Conservation (phyloP, 2,797 vertebrate species). For the Sebastes ruberrimus region DNA sequence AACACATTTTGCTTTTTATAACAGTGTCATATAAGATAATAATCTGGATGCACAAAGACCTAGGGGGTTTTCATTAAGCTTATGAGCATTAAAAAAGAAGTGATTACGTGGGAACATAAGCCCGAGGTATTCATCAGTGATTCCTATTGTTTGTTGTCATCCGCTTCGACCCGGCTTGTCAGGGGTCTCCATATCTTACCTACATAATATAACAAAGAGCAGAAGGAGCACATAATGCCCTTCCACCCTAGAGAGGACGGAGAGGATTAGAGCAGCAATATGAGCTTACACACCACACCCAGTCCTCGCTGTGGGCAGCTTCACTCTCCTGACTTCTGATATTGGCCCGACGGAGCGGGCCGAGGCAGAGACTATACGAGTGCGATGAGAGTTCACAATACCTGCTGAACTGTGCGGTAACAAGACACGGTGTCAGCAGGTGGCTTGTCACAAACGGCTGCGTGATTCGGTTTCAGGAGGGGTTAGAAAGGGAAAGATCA, state of each 20-base stretch:
- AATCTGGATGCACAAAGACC: not conserved
- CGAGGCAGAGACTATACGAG: not conserved
- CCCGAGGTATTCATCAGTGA: constrained; percentile 4
- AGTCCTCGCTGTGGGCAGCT: not conserved
- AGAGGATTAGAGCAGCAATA: constrained; percentile 21
- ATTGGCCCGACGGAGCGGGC: not conserved
- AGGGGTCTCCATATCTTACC: not conserved
- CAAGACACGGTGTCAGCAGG: not conserved
- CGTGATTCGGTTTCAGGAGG: not conserved
- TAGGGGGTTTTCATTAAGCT: constrained; percentile 25
- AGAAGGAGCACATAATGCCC: constrained; percentile 3
- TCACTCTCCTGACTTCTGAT: constrained; percentile 1
- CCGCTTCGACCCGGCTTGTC: not conserved
- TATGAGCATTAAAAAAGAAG: constrained; percentile 19
- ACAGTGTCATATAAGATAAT: constrained; percentile 7
- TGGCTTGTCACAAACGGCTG: not conserved
- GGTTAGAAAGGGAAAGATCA: not conserved
- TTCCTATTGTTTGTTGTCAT: constrained; percentile 21
- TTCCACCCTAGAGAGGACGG: not conserved
- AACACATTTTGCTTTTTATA: constrained; percentile 15
- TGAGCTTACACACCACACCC: not conserved
- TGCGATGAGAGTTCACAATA: not conserved
- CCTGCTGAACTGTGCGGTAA: not conserved
- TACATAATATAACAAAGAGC: not conserved
- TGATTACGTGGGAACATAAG: constrained; percentile 28